Conservation (phyloP, 2,888 invertebrate genomes). For the Spatulosminthurus flaviceps region DNA sequence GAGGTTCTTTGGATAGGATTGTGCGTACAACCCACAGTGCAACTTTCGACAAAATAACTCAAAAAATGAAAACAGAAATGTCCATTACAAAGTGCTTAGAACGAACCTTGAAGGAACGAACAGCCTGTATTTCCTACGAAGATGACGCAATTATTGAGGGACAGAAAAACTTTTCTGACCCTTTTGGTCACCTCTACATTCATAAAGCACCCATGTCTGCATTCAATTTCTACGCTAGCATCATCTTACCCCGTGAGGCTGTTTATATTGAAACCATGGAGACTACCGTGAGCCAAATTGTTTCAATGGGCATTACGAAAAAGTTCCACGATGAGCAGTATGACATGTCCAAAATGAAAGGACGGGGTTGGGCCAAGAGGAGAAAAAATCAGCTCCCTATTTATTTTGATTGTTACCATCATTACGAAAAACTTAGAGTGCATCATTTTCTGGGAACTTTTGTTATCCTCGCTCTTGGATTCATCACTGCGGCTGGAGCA, state of each 20-base stretch:
- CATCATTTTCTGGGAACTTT: constrained; percentile 31
- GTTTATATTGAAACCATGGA: constrained; percentile 47
- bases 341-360: constrained; percentile 16
- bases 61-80: constrained; percentile 32
- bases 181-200: constrained; percentile 33
- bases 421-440: constrained; percentile 25
- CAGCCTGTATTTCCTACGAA: constrained; percentile 45
- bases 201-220: constrained; percentile 34
- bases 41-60: constrained; percentile 35
- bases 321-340: constrained; percentile 43
- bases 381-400: not conserved
- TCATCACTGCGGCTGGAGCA: not conserved
- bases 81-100: constrained; percentile 25
- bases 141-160: constrained; percentile 42
- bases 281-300: constrained; percentile 30
- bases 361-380: constrained; percentile 11
- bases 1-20: constrained; percentile 49
- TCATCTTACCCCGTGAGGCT: constrained; percentile 41
- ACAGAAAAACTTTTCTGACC: constrained; percentile 31
- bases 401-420: constrained; percentile 33
- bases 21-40: constrained; percentile 25
- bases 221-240: constrained; percentile 37
- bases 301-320: constrained; percentile 45
- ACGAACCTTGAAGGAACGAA: constrained; percentile 8
- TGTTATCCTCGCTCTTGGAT: constrained; percentile 2